A percentile compares a stretch with the other conserved stretches of the same genome.
These are phyloP conservation scores for Terebella lapidaria DNA, from an alignment of 2,888 invertebrate genomes.

Conservation along the genomic window DNA sequence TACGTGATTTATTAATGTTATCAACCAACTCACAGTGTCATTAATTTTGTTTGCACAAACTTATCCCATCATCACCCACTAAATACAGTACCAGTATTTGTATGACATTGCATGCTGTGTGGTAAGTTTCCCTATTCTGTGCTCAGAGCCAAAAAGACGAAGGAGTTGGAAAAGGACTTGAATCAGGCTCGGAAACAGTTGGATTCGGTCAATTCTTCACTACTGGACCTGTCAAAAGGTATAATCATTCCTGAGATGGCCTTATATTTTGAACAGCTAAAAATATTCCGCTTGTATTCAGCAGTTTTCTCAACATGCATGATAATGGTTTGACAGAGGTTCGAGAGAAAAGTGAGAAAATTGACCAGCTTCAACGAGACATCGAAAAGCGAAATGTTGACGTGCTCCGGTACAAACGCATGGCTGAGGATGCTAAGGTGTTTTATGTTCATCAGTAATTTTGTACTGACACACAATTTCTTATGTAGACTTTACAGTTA, in stretches of 20 bases:
- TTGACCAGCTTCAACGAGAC: constrained; percentile 40
- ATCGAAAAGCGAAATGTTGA: constrained; percentile 45
- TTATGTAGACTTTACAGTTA: too few relatives aligned
- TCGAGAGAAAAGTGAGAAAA: constrained; percentile 46
- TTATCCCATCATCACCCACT: too few relatives aligned
- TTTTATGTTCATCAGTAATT: too few relatives aligned
- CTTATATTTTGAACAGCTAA: too few relatives aligned
- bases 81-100: too few relatives aligned
- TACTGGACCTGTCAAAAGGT: constrained; percentile 29
- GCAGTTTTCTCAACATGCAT: not conserved
- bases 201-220: not conserved
- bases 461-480: too few relatives aligned
- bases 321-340: constrained; percentile 30
- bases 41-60: too few relatives aligned
- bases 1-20: too few relatives aligned
- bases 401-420: constrained; percentile 21
- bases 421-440: constrained; percentile 7
- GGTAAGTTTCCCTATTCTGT: not conserved
- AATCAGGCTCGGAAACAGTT: not conserved
- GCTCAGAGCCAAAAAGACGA: not conserved
- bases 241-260: too few relatives aligned
- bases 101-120: not conserved
- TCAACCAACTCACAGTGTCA: too few relatives aligned
- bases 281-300: too few relatives aligned
- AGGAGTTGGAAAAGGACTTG: constrained; percentile 1